A percentile compares a stretch with the other conserved stretches of the same genome.
Conservation (phyloP, 2,113 vertebrate genomes). For the Pachycephala philippinensis region DNA sequence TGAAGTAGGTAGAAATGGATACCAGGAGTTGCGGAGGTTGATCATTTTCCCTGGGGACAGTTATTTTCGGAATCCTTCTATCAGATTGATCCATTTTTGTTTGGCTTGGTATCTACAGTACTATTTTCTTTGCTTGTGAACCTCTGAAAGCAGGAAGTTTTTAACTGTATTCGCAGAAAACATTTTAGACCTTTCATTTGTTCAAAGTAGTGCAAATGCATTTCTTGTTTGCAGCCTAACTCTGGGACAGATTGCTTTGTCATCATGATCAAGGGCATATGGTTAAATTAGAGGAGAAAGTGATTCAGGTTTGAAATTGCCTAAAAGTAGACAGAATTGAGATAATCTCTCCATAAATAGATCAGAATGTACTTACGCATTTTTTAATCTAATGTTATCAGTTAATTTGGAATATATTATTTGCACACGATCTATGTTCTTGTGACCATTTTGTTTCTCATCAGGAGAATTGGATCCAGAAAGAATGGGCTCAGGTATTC, state of each 20-base stretch:
- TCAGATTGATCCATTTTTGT: not conserved
- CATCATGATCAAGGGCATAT: not conserved
- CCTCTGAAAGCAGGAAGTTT: not conserved
- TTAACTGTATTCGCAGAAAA: not conserved
- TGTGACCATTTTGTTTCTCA: constrained; percentile 2
- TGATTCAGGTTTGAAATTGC: not conserved
- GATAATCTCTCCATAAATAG: not conserved
- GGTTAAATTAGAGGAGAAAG: not conserved
- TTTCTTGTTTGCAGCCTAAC: not conserved
- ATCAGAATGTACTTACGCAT: not conserved
- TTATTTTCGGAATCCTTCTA: not conserved
- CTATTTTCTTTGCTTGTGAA: not conserved
- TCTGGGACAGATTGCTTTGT: not conserved
- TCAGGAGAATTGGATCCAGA: constrained; percentile 81
- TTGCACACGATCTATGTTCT: not conserved
- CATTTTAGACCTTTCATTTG: not conserved
- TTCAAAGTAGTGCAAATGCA: not conserved
- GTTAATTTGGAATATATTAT: not conserved
- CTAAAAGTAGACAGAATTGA: not conserved
- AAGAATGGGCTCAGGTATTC: constrained; percentile 81
- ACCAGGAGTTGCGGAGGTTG: not conserved
- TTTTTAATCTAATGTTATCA: not conserved
- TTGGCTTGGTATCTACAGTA: not conserved
- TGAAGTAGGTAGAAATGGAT: not conserved
- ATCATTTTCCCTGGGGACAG: not conserved